These are phyloP conservation scores for Lasaia peninsularis DNA, from an alignment of 1,140 invertebrate genomes.

Conservation along the genomic window DNA sequence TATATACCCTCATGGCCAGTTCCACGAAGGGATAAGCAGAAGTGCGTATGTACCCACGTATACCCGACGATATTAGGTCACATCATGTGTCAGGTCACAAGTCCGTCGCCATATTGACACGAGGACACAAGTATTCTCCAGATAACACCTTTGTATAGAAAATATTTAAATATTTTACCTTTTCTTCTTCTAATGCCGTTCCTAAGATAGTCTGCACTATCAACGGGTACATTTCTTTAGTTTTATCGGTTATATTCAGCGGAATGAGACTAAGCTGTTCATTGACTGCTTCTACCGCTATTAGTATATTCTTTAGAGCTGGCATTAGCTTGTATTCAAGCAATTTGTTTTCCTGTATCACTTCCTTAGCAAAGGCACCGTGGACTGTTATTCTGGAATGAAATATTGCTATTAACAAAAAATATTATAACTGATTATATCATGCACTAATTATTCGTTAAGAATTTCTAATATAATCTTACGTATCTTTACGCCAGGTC, in stretches of 20 bases:
- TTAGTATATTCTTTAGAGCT: constrained; percentile 42
- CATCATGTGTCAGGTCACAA: too few species aligned
- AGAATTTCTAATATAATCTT: too few species aligned
- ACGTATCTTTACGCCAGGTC: too few species aligned
- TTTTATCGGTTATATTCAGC: constrained; percentile 25
- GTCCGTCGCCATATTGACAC: too few species aligned
- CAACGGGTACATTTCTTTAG: constrained; percentile 45
- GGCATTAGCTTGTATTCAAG: constrained; percentile 63
- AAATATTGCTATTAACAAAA: not conserved
- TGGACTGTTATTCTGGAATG: constrained; percentile 65
- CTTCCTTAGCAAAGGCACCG: constrained; percentile 66
- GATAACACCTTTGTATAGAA: too few species aligned
- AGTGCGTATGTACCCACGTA: too few species aligned
- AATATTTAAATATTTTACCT: constrained; percentile 51
- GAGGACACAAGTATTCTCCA: too few species aligned
- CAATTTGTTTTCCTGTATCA: constrained; percentile 63
- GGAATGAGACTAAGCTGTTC: constrained; percentile 44
- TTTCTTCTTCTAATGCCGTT: constrained; percentile 60
- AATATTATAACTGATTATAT: not conserved
- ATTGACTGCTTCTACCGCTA: constrained; percentile 46
- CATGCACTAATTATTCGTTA: too few species aligned
- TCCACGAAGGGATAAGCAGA: too few species aligned
- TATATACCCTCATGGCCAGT: too few species aligned
- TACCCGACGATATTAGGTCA: too few species aligned
- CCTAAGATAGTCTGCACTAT: constrained; percentile 45